Evolutionary conservation across 2,113 vertebrate species (phyloP), one percentile per base, ranked within the genome.

Genomic region (Grus americana): DNA sequence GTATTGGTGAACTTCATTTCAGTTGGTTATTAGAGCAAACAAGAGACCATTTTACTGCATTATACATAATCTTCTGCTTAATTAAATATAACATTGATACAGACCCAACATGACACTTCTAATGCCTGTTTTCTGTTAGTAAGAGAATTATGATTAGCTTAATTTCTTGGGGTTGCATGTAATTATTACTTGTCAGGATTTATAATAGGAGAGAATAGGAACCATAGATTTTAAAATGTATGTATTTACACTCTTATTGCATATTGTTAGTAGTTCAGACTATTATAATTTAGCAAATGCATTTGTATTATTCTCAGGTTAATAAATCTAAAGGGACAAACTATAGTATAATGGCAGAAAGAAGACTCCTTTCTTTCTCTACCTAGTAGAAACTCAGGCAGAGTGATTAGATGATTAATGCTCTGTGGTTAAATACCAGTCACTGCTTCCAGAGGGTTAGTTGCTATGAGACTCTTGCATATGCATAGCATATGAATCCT

Each of bases 61-160:
- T 57, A 38, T 44, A 54, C 36, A 68, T 55, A 34, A 66, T 58
- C 58, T 93, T 68, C 79, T 92, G 58, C 71, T 96, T 92, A 83
- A 86, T 90, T 83, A 83, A 83, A 88, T 83, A 32, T 19, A 82
- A 76, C 42, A 72, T 10, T 62, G 67, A 15, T 72, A 59, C 11
- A 94, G 85, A 46, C 29, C 68, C 38, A 86, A 88, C 32, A 78
- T 42, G 71, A 85, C 55, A 38, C 24, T 70, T 57, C 29, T 54
- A 82, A 90, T 75, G 32, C n/a, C 62, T 76, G 18, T 50, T 82
- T 96, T 75, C 81, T 95, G 17, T 90, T 96, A 63, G 32, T 44
- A 22, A 76, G 59, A n/a, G 68, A 76, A 71, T 86, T 76, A 61
- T 23, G n/a, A 85, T 91, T 79, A 94, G 65, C 52, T 82, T 91